phyloP scores from a whole-genome alignment of 2,797 vertebrate species.

The Rhinogobio ventralis region DNA sequence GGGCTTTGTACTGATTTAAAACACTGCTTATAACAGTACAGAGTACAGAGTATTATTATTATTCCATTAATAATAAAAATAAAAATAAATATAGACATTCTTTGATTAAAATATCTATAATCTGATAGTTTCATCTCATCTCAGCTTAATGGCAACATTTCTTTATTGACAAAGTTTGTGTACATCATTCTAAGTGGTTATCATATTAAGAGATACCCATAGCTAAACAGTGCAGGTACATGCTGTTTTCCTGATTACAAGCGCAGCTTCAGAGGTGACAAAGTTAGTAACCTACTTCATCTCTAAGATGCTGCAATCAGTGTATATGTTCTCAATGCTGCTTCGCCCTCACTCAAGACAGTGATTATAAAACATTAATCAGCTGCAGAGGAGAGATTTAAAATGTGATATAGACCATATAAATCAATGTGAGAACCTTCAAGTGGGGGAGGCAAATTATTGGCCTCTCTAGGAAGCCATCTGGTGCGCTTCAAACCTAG shows the following conservation, averaged over 20 bases:
- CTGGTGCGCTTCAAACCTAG: conserved; percentile 48
- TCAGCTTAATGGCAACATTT: neutral
- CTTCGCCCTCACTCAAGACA: conserved; percentile 32
- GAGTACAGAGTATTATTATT: neutral
- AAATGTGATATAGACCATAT: conserved; percentile 48
- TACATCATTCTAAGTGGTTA: neutral
- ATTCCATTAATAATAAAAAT: too few species aligned
- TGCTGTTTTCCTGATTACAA: conserved; percentile 48
- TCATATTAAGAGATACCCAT: conserved; percentile 6
- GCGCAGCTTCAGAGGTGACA: conserved; percentile 31
- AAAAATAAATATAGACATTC: neutral
- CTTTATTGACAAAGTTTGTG: neutral
- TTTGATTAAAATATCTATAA: neutral
- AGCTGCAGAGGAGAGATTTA: conserved; percentile 40
- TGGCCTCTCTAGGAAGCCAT: conserved; percentile 36
- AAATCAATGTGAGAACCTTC: conserved; percentile 43
- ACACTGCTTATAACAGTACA: neutral
- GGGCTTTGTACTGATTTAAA: neutral
- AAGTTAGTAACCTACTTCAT: conserved; percentile 31
- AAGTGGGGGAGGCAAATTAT: conserved; percentile 40
- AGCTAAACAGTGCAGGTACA: conserved; percentile 15
- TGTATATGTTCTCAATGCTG: conserved; percentile 24
- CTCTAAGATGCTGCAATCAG: conserved; percentile 34
- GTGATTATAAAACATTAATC: conserved; percentile 52
- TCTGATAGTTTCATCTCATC: neutral